Evolutionary conservation across 2,113 vertebrate species (phyloP), one percentile per base, ranked within the genome.

Genomic region (Maccullochella peelii): DNA sequence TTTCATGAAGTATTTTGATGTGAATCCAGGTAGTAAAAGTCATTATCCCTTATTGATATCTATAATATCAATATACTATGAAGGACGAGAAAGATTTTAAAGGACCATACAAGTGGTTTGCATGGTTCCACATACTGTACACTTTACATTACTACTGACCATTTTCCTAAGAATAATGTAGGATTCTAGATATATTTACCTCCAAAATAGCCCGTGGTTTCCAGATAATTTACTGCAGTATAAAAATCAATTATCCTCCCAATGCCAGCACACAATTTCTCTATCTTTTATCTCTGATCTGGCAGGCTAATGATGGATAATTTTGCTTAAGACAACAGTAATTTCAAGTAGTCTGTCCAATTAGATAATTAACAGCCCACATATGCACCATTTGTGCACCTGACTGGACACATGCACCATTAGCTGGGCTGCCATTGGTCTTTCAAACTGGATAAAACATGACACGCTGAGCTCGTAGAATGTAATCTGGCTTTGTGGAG

Each of bases 11-110:
- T 50, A 10, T 23, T 52, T 3, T 79, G 57, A 83, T 52, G 38
- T 73, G 52, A 86, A 76, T 75, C 49, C 33, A 67, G 58, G 33
- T 63, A 57, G 33, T 63, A 57, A 57, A 74, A 83, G 27, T 23
- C 42, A 42, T 67, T 66, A 59, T 66, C 0, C 1, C 23, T 27
- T 62, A 57, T 42, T 69, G 38, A 75, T 59, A 27, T 42, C 23
- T 44, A 15, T 50, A 10, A 52, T n/a, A n/a, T n/a, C n/a, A n/a
- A n/a, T n/a, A n/a, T n/a, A n/a, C n/a, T n/a, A n/a, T n/a, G n/a
- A n/a, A n/a, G 14, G 36, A 50, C 18, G 7, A 12, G 14, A 61
- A n/a, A 23, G 20, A 20, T 67, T 36, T 68, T 68, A 15, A 62
- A 40, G 23, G 16, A 23, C 15, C 10, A 4, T 18, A 14, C 2